Conservation (phyloP, 2,888 invertebrate species). For the Pachymerium ferrugineum region DNA sequence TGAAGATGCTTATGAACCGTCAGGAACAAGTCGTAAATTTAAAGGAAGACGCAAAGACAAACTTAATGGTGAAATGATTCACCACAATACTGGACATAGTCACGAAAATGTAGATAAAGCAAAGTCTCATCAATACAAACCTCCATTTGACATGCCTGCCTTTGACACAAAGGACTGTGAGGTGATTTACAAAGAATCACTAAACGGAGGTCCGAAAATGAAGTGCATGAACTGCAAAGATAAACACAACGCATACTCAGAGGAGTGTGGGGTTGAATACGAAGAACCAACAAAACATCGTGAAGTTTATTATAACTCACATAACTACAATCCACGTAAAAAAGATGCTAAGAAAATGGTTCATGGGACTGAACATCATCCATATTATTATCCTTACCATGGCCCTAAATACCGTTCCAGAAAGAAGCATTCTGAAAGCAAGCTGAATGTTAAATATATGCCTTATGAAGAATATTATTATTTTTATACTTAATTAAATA, state of each 20-base stretch:
- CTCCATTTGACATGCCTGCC: constrained; percentile 20
- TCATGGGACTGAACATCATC: too few relatives aligned
- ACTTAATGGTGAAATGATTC: not conserved
- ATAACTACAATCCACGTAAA: too few relatives aligned
- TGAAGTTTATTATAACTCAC: constrained; percentile 20
- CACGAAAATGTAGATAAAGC: not conserved
- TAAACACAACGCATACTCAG: constrained; percentile 5
- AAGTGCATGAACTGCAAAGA: constrained; percentile 28
- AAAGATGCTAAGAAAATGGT: too few relatives aligned
- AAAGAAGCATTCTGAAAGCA: too few relatives aligned
- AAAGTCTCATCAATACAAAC: not conserved
- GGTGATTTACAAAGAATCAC: constrained; percentile 8
- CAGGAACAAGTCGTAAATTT: too few relatives aligned
- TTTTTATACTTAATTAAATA: too few relatives aligned
- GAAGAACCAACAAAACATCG: constrained; percentile 28
- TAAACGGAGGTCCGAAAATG: constrained; percentile 28
- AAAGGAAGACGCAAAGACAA: too few relatives aligned
- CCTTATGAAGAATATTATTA: too few relatives aligned
- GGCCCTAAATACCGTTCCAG: too few relatives aligned
- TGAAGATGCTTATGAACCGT: too few relatives aligned
- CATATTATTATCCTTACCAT: too few relatives aligned
- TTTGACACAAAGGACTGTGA: constrained; percentile 28
- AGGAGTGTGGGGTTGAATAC: constrained; percentile 30
- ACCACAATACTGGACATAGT: not conserved
- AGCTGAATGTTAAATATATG: too few relatives aligned